These are phyloP conservation scores for Dendrophyllia cribrosa DNA, from an alignment of 64 coral and sea anemone genomes.

Conservation along the genomic window DNA sequence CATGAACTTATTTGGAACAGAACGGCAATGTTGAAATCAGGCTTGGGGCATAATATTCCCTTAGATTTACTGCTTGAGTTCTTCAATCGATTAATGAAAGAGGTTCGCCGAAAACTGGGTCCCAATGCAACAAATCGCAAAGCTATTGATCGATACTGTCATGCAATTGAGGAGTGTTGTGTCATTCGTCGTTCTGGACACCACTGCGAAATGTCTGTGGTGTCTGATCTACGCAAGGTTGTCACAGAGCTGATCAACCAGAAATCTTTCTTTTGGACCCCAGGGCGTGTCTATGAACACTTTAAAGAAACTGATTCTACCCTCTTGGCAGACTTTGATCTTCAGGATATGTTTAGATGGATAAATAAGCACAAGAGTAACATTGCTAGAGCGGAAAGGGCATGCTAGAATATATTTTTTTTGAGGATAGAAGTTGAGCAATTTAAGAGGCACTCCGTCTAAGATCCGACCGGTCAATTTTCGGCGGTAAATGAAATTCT, in stretches of 20 bases:
- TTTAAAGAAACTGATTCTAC: constrained; percentile 55
- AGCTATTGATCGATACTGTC: constrained; percentile 62
- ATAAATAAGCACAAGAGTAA: constrained; percentile 78
- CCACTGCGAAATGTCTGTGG: constrained; percentile 58
- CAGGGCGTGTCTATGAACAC: constrained; percentile 54
- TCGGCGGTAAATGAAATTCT: too few species aligned
- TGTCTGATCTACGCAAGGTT: constrained; percentile 58
- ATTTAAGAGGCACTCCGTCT: too few species aligned
- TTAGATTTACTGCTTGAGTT: constrained; percentile 82
- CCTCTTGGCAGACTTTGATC: constrained; percentile 63
- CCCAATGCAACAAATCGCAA: constrained; percentile 73
- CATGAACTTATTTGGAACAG: constrained; percentile 82
- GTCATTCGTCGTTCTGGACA: constrained; percentile 70
- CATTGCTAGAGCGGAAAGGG: constrained; percentile 63
- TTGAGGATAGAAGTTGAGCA: constrained; percentile 7
- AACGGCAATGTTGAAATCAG: constrained; percentile 54
- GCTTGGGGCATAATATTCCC: constrained; percentile 77
- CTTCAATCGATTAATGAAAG: constrained; percentile 71
- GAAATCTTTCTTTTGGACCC: constrained; percentile 63
- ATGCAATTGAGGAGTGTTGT: constrained; percentile 60
- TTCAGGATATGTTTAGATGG: constrained; percentile 83
- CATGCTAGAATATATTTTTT: constrained; percentile 31
- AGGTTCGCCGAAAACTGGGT: constrained; percentile 68
- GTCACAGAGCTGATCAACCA: constrained; percentile 57
- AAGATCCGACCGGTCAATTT: too few species aligned